phyloP scores from a whole-genome alignment of 2,888 invertebrate species.

The Pterobdella sp. region DNA sequence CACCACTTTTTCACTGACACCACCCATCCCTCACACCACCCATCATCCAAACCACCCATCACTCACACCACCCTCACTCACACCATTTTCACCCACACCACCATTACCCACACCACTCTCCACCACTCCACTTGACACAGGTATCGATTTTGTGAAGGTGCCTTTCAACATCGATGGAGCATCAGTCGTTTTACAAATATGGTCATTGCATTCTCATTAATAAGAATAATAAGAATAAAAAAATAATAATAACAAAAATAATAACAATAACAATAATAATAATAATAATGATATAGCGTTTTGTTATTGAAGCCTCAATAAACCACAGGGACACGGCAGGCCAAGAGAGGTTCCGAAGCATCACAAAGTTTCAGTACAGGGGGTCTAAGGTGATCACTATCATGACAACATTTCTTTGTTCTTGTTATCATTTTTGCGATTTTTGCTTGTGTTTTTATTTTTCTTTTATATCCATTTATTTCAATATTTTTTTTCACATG shows the following conservation, averaged over 20 bases:
- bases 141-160: constrained; percentile 44
- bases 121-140: constrained; percentile 35
- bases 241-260: no score
- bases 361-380: constrained; percentile 78
- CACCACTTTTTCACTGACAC: no score
- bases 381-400: constrained; percentile 61
- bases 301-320: neutral
- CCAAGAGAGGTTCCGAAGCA: constrained; percentile 66
- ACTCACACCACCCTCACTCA: no score
- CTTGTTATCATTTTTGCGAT: neutral
- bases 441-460: neutral
- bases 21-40: neutral
- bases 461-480: neutral
- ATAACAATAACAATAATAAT: no score
- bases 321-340: constrained; percentile 76
- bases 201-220: constrained; percentile 39
- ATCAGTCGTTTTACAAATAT: constrained; percentile 43
- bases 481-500: neutral
- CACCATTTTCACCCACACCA: no score
- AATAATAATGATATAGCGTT: no score
- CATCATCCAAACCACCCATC: neutral
- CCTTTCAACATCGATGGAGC: constrained; percentile 45
- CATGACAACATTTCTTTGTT: neutral
- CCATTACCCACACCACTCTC: neutral
- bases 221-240: neutral